Conservation (phyloP, 64 coral and sea anemone genomes). For the Stylophora pistillata region DNA sequence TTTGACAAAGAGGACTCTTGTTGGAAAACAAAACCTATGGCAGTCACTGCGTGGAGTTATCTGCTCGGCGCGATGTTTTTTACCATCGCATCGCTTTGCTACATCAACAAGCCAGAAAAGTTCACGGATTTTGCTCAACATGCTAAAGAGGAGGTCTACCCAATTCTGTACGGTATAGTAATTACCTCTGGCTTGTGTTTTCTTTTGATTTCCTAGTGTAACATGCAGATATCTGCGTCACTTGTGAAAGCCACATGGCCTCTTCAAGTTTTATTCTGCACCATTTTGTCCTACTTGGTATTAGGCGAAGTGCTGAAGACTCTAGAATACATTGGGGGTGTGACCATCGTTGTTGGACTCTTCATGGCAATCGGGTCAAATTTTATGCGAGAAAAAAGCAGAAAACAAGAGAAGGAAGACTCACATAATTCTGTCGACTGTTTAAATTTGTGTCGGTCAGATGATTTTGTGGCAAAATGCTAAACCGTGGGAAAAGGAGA, state of each 20-base stretch:
- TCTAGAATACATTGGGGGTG: conserved; percentile 52
- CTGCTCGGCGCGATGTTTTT: conserved; percentile 32
- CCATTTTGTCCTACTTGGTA: conserved; percentile 46
- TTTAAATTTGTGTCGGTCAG: too few relatives aligned
- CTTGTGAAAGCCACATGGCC: conserved; percentile 70
- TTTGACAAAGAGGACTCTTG: conserved; percentile 17
- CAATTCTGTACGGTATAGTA: conserved; percentile 32
- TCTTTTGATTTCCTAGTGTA: conserved; percentile 65
- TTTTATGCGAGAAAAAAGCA: conserved; percentile 27
- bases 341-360: conserved; percentile 48
- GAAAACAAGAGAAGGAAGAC: too few relatives aligned
- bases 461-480: too few relatives aligned
- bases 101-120: conserved; percentile 23
- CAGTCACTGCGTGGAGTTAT: conserved; percentile 57
- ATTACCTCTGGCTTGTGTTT: conserved; percentile 38
- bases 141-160: background rate
- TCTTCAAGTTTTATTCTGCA: conserved; percentile 56
- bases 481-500: too few relatives aligned
- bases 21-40: conserved; percentile 41
- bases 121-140: conserved; percentile 13
- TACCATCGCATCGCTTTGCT: conserved; percentile 9
- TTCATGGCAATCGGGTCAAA: conserved; percentile 58
- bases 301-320: conserved; percentile 28
- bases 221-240: conserved; percentile 61
- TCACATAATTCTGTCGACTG: too few relatives aligned